Base-by-base conservation (phyloP, 1,140 invertebrate genomes). In the Macrotrachela quadricornifera region DNA sequence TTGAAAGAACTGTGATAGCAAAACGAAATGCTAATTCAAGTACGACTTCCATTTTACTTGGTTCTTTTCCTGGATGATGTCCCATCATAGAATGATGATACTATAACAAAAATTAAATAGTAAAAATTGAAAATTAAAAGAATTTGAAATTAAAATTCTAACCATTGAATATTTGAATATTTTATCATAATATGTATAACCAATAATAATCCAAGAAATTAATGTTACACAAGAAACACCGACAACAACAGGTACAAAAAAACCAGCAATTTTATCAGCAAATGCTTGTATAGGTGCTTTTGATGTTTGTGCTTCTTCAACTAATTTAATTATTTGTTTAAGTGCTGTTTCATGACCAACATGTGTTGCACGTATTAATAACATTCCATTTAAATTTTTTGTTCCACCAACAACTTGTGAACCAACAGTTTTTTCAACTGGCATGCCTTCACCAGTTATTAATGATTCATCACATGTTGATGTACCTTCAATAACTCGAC, bases 361-460 rank as follows among this genome's bases (percentile, higher is more conserved):
- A 64, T 96, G 88, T 0, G 91, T 97, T 0, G 90, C 91, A 52
- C 76, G 71, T 46, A 97, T 77, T 10, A 96, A 63, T 3, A 99
- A 65, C 1, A 85, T 76, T 0, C 91, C 91, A 67, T 86, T 82
- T 65, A 92, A 83, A 73, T 97, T 99, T 13, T 97, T 84, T 4
- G 87, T 90, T 6, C 92, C 92, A 16, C 92, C 88, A 54, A 96
- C 94, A 2, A 97, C 85, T 9, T 81, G 71, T 46, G 51, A 62
- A 80, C 79, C 84, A 63, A 76, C 75, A 55, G 78, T 79, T 68
- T 99, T 99, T 0, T 77, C 71, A 0, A 97, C 90, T 1, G 92
- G 91, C 85, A 97, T 88, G 15, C 85, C 88, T 66, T 99, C 94
- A 2, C 92, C 94, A 0, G 92, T 99, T 56, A 99, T 96, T 1